Conservation (phyloP, 1,140 invertebrate species). For the Dinothrombium tinctorium region DNA sequence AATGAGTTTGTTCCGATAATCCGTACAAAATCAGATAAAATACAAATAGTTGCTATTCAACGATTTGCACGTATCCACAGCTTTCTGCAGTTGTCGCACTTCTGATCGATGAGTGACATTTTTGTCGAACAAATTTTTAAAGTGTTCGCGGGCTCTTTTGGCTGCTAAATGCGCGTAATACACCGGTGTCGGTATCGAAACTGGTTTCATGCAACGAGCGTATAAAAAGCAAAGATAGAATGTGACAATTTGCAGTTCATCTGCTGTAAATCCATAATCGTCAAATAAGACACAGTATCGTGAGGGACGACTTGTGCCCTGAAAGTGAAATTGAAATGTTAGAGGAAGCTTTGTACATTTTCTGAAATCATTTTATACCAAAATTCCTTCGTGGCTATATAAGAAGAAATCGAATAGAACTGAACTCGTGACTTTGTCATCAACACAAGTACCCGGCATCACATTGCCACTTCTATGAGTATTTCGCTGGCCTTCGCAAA, state of each 20-base stretch:
- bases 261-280: conserved; percentile 13
- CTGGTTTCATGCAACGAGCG: conserved; percentile 12
- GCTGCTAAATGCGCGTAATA: conserved; percentile 45
- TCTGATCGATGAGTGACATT: background rate
- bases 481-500: background rate
- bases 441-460: conserved; percentile 55
- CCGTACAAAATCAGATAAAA: too few relatives aligned
- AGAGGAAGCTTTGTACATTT: conserved; percentile 14
- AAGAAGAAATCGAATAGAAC: conserved; percentile 61
- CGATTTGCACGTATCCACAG: too few relatives aligned
- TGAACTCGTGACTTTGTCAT: conserved; percentile 50
- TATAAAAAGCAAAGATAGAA: conserved; percentile 16
- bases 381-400: conserved; percentile 25
- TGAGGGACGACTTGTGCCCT: conserved; percentile 12
- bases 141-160: conserved; percentile 29
- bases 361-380: background rate
- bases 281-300: conserved; percentile 15
- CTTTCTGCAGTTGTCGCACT: too few relatives aligned
- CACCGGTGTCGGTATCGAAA: conserved; percentile 17
- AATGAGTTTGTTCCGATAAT: too few relatives aligned
- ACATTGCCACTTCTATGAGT: conserved; percentile 31
- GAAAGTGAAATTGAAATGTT: conserved; percentile 18
- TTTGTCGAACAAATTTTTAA: background rate
- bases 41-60: too few relatives aligned
- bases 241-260: conserved; percentile 15